phyloP scores from a whole-genome alignment of 2,797 vertebrate genomes.

The Huso huso region DNA sequence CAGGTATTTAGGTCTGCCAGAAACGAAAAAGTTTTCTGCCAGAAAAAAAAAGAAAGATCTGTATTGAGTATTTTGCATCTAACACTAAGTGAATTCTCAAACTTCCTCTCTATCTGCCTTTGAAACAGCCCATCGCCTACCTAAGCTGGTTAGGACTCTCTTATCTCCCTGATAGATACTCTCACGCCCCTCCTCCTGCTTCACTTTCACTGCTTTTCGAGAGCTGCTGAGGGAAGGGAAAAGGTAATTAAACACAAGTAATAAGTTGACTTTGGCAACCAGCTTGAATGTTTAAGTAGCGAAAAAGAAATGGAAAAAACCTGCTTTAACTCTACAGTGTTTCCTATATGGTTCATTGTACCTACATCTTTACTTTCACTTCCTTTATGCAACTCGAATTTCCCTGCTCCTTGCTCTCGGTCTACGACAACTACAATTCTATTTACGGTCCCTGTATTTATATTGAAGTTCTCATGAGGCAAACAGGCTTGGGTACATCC shows the following conservation, averaged over 20 bases:
- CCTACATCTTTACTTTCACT: too few species aligned
- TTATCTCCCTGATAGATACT: constrained; percentile 68
- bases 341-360: too few species aligned
- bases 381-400: too few species aligned
- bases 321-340: too few species aligned
- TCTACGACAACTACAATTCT: too few species aligned
- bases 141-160: constrained; percentile 74
- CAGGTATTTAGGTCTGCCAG: too few species aligned
- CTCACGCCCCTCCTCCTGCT: constrained; percentile 75
- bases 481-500: too few species aligned
- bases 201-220: constrained; percentile 74
- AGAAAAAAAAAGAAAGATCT: neutral
- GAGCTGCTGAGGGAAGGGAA: constrained; percentile 79
- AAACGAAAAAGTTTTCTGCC: constrained; percentile 2
- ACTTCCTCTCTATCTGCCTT: constrained; percentile 53
- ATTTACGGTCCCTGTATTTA: too few species aligned
- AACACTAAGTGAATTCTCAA: constrained; percentile 40
- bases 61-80: constrained; percentile 11
- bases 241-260: constrained; percentile 65
- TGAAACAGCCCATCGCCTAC: constrained; percentile 79
- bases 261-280: constrained; percentile 16
- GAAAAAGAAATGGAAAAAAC: neutral
- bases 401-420: too few species aligned
- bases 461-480: too few species aligned
- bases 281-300: neutral